Percentiles rank a stretch among this genome's conserved stretches.
Evolutionary conservation across 2,888 invertebrate species (phyloP).

Genomic region (Bellardia pandia): DNA sequence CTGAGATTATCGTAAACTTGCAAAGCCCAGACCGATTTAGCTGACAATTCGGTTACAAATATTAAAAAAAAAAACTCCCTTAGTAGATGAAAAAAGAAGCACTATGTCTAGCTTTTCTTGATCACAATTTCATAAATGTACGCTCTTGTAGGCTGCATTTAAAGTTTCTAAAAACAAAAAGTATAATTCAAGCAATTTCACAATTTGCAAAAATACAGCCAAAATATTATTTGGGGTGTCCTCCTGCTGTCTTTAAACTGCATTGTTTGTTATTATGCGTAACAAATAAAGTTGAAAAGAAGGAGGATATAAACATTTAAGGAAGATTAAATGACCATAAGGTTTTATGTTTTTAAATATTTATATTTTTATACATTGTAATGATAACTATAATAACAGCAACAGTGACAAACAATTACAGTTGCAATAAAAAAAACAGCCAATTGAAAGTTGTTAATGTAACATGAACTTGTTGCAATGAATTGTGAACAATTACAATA

Average conservation of each 20-base stretch:
- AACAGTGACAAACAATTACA: conserved; percentile 36
- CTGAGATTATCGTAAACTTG: no score
- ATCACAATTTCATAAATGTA: no score
- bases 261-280: not conserved
- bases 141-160: no score
- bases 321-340: conserved; percentile 59
- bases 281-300: conserved; percentile 41
- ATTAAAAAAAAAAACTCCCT: no score
- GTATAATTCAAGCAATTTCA: no score
- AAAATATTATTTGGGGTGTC: no score
- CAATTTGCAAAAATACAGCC: no score
- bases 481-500: conserved; percentile 51
- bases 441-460: conserved; percentile 80
- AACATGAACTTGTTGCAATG: conserved; percentile 81
- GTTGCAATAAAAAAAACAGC: conserved; percentile 46
- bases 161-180: no score
- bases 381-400: conserved; percentile 43
- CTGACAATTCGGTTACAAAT: no score
- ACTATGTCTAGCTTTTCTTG: no score
- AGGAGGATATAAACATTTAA: conserved; percentile 63
- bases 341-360: conserved; percentile 29
- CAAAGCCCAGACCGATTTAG: no score
- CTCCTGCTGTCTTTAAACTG: not conserved
- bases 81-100: no score
- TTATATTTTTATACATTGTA: conserved; percentile 1